Conservation (phyloP, 2,113 vertebrate genomes). For the crab-eating macaque (Macaca fascicularis) region T2T-MFA8v1.1 NC_088384.1:64568501-64569000, state of each 20-base stretch:
- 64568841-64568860: neutral
- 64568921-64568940: neutral
- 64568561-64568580: neutral
- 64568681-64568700: neutral
- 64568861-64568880: neutral
- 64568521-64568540: neutral
- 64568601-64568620: neutral
- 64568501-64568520: neutral
- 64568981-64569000: neutral
- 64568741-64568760: neutral
- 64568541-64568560: neutral
- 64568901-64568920: neutral
- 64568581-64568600: neutral
- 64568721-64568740: neutral
- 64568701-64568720: neutral
- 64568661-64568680: neutral
- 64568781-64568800: neutral
- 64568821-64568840: neutral
- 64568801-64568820: neutral
- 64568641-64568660: neutral
- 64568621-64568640: neutral
- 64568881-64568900: neutral
- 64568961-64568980: neutral
- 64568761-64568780: neutral
- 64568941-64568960: neutral